Base-by-base conservation (phyloP, 92 coral and sea anemone species). In the Phymanthus crucifer region DNA sequence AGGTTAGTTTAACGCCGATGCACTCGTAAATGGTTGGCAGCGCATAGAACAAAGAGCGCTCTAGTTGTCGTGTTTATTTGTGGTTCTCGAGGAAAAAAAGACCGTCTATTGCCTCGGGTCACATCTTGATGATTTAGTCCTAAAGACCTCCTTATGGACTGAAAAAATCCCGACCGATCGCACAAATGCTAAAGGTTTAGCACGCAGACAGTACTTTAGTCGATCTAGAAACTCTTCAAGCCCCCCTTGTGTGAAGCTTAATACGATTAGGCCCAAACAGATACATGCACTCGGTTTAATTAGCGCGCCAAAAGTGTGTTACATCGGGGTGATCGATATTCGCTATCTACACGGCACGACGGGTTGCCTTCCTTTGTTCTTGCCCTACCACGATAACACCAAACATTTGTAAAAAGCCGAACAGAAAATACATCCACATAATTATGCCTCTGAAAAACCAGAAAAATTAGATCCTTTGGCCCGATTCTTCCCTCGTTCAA, bases 321-420 rank as follows among this genome's bases (percentile, higher is more conserved):
- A 35, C 73, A 50, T 34, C 21, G 64, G 81, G 72, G 61, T 77
- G 81, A 77, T 64, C 57, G 68, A 38, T 32, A 24, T 27, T 61
- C 72, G 43, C 68, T 77, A 77, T 61, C 81, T 24, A 36, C 21
- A 52, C 68, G 72, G 65, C 81, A 32, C 81, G 32, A 64, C 54
- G 81, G 81, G 69, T 27, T n/a, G 81, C 35, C 37, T 71, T 77
- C 81, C 68, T 61, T 77, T 77, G 81, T 77, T 77, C 40, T 38
- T 23, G 17, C 23, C 12, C n/a, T 64, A 65, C 73, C 81, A 64
- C 48, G 81, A 77, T 77, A 71, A 77, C 23, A 24, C 38, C 32
- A 38, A 4, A 18, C 48, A 40, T 45, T 36, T 40, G 33, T 38
- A 23, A 36, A 71, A 71, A 71, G 36, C 66, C 66, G 66, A 74